These are phyloP conservation scores for Sebastiscus albofasciatus DNA, from an alignment of 2,797 vertebrate genomes.

Conservation along the genomic window DNA sequence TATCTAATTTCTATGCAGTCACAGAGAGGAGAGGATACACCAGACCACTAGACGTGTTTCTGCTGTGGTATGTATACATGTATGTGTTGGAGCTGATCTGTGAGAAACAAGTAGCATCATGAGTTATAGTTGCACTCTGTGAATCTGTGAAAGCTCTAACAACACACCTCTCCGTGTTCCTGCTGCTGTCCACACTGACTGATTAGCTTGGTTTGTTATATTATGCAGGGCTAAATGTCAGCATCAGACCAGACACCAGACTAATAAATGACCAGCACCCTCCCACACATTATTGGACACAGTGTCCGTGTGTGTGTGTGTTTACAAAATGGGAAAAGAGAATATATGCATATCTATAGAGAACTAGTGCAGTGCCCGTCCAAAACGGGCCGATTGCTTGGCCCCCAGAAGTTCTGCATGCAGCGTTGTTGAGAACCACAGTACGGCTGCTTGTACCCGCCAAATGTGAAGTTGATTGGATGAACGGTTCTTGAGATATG, in stretches of 20 bases:
- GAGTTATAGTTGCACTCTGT: neutral
- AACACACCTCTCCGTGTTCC: neutral
- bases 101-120: neutral
- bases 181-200: conserved; percentile 15
- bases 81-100: neutral
- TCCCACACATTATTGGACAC: conserved; percentile 27
- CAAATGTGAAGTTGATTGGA: too few relatives aligned
- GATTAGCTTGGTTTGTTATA: conserved; percentile 33
- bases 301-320: neutral
- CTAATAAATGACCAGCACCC: conserved; percentile 30
- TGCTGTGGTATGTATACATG: neutral
- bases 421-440: too few relatives aligned
- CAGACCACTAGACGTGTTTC: neutral
- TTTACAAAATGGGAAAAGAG: neutral
- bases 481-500: too few relatives aligned
- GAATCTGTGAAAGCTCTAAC: neutral
- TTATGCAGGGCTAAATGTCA: conserved; percentile 53
- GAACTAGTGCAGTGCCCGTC: neutral
- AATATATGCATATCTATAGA: neutral
- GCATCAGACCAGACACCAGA: conserved; percentile 31
- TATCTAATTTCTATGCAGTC: conserved; percentile 5
- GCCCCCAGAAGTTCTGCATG: too few relatives aligned
- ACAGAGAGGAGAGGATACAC: neutral
- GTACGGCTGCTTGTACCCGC: too few relatives aligned
- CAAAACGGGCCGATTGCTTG: too few relatives aligned